Conservation (phyloP, 2,888 invertebrate species). For the Nysson spinosus region DNA sequence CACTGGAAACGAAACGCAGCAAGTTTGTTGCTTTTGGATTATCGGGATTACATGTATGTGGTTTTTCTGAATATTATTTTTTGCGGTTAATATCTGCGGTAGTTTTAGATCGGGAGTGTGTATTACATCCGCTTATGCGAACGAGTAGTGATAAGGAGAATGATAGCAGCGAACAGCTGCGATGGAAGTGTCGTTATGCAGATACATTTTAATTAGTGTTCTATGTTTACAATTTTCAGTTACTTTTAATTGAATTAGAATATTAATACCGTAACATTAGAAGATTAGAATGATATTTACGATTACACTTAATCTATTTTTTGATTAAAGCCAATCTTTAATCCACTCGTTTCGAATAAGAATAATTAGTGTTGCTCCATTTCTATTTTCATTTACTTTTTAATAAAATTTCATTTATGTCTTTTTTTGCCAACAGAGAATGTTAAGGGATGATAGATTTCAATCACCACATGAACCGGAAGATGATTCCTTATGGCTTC, state of each 20-base stretch:
- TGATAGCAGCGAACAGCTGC: conserved; percentile 46
- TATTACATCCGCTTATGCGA: conserved; percentile 33
- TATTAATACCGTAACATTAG: too few species aligned
- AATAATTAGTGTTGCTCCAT: too few species aligned
- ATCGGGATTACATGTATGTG: conserved; percentile 92
- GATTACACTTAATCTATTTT: too few species aligned
- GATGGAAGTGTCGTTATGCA: too few species aligned
- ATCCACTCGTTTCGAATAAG: too few species aligned
- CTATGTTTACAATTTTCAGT: too few species aligned
- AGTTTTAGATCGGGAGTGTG: too few species aligned
- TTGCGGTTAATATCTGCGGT: too few species aligned
- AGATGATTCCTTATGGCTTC: conserved; percentile 94
- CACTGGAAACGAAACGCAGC: conserved; percentile 91
- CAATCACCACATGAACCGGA: conserved; percentile 94
- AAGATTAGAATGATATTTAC: too few species aligned
- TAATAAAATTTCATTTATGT: not conserved
- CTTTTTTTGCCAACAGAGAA: conserved; percentile 81
- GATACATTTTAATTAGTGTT: conserved; percentile 2
- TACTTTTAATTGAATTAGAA: too few species aligned
- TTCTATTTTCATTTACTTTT: not conserved
- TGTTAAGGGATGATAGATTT: conserved; percentile 94
- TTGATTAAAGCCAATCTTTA: too few species aligned
- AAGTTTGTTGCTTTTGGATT: conserved; percentile 90
- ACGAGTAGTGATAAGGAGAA: conserved; percentile 51
- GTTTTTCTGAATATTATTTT: not conserved